These are phyloP conservation scores for Drosophila navojoa DNA, from an alignment of 1,140 invertebrate genomes.

Conservation along the genomic window DNA sequence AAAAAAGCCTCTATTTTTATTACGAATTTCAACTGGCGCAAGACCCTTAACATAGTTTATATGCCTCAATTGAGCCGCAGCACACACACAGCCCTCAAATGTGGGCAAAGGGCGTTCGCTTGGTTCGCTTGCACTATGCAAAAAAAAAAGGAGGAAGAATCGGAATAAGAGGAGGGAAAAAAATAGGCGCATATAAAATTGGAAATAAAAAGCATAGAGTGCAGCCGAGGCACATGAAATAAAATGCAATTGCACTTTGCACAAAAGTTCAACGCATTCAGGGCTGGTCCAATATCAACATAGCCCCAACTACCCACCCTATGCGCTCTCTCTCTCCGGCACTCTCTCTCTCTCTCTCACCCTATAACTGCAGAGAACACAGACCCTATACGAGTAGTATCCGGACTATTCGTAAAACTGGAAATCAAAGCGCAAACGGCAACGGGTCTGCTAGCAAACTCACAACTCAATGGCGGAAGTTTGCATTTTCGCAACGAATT, in stretches of 20 bases:
- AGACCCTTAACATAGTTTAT: neutral
- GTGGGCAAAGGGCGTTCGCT: conserved; percentile 47
- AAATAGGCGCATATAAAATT: conserved; percentile 65
- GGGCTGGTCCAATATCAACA: conserved; percentile 36
- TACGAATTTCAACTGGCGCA: neutral
- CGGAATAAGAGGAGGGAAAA: neutral
- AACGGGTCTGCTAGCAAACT: conserved; percentile 49
- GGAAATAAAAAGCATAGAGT: conserved; percentile 43
- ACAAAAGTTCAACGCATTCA: conserved; percentile 83
- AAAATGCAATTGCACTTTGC: conserved; percentile 82
- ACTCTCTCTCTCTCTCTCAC: neutral
- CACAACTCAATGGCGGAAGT: conserved; percentile 80
- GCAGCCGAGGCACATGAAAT: conserved; percentile 50
- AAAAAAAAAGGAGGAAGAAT: conserved; percentile 29
- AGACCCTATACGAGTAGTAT: neutral
- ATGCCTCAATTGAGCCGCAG: neutral
- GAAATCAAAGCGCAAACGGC: conserved; percentile 77
- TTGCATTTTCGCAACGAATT: conserved; percentile 80
- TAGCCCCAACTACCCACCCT: conserved; percentile 21
- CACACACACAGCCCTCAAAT: conserved; percentile 40
- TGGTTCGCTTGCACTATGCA: conserved; percentile 21
- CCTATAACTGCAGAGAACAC: neutral
- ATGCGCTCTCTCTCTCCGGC: neutral
- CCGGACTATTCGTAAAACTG: conserved; percentile 41
- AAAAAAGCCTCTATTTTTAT: no score